Evolutionary conservation across 2,888 invertebrate genomes (phyloP), one percentile per base, ranked within the genome.

Genomic region (Sinelater perroti): DNA sequence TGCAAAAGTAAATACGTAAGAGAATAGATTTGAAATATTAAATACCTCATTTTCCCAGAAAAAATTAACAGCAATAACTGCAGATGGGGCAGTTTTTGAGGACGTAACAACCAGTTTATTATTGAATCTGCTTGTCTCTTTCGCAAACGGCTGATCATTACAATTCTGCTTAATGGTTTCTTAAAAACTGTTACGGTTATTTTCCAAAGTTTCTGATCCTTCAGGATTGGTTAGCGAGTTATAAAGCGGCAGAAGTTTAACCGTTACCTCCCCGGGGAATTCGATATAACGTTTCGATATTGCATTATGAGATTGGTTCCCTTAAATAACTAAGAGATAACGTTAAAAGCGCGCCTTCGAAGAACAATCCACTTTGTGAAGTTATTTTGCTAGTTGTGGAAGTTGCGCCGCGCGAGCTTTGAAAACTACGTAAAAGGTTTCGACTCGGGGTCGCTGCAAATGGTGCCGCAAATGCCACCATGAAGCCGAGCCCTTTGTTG

Each of bases 231-330:
- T 42, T 40, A 51, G 26, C 42, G 20, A 42, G 42, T 30, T 30
- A 30, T 52, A 42, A 33, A 52, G 44, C n/a, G 20, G 31, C 20
- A 5, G 44, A 52, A 52, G 42, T 52, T 52, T 52, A 52, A 17
- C 44, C 18, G 50, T 50, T 50, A n/a, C 28, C 17, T 50, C 36
- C 36, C 18, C 17, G 31, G 33, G 40, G 42, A 44, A 42, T 44
- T 52, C 30, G 33, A 44, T 51, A 42, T 52, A 52, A 31, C 28
- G 17, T 40, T 16, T 42, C 30, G 45, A 46, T 46, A 40, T 40
- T 40, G 40, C 40, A 26, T 40, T 40, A 40, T 40, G 40, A 40
- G 24, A 40, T 24, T 40, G 40, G 24, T 31, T 49, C 35, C 16
- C 21, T 35, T 35, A 49, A 49, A 24, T 35, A 35, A 49, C 24